These are phyloP conservation scores for Halictus quadricinctus DNA, from an alignment of 2,888 invertebrate genomes.

Conservation along the genomic window DNA sequence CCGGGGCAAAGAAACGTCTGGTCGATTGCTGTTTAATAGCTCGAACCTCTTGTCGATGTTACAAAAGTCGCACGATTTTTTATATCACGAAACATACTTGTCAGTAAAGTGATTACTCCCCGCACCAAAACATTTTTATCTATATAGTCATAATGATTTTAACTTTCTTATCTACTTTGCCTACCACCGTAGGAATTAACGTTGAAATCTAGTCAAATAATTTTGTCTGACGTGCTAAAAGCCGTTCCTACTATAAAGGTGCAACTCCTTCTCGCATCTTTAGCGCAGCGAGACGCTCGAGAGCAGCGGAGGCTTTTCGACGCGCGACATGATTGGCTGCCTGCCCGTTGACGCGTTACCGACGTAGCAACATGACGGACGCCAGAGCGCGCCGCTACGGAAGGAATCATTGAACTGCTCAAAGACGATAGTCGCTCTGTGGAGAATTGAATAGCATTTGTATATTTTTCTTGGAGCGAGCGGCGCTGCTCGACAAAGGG, in stretches of 20 bases:
- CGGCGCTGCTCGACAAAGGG: background rate
- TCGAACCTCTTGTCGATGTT: background rate
- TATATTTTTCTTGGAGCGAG: background rate
- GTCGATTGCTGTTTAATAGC: background rate
- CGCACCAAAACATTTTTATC: background rate
- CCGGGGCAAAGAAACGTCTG: background rate
- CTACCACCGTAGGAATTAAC: too few species aligned
- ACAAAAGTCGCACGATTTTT: background rate
- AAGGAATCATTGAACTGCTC: background rate
- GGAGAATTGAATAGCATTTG: slow-evolving; percentile 6
- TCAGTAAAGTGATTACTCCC: too few species aligned
- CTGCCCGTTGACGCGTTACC: background rate
- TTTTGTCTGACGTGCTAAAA: background rate
- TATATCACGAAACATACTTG: background rate
- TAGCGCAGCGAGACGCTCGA: background rate
- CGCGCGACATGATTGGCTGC: background rate
- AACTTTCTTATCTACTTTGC: too few species aligned
- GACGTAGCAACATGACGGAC: background rate
- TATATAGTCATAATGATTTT: too few species aligned
- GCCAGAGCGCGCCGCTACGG: background rate
- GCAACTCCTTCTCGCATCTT: background rate
- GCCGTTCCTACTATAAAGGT: too few species aligned
- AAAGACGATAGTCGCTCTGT: slow-evolving; percentile 4
- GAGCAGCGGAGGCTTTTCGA: background rate
- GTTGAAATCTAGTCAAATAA: too few species aligned